Base-by-base conservation (phyloP, 2,797 vertebrate genomes). In the Manis javanica region DNA sequence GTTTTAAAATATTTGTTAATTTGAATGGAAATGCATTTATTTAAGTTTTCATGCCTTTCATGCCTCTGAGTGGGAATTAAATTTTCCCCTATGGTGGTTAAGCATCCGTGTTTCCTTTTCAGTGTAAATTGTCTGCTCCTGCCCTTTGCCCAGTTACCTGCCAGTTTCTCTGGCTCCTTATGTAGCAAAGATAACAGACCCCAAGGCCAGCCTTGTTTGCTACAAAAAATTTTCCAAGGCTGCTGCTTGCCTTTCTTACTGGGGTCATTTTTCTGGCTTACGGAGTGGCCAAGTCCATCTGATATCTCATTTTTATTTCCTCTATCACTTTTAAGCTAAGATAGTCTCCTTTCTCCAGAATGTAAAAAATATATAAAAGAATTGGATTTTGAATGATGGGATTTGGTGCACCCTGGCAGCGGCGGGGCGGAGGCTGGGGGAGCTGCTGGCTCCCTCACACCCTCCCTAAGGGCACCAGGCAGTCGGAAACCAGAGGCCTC, bases 1-100 rank as follows among this genome's bases (percentile, higher is more conserved):
- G 92, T 90, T 96, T 95, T 88, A 87, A 96, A 93, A 94, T 97
- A 94, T 90, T 91, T 93, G 96, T 97, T 95, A 46, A 66, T 92
- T 75, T 96, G 92, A 92, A 87, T 83, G 69, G 68, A 94, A 91
- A 59, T 71, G 74, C 92, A 83, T n/a, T 88, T 93, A 77, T 95
- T 74, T 71, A 87, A n/a, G 71, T 83, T 59, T 77, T 84, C 37
- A 4, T 81, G 85, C 46, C 72, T 94, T 51, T 69, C 39, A 37
- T 46, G 42, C 68, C 68, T 61, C 82, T 34, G 74, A 69, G 78
- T 51, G 83, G 88, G 85, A 79, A 92, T 57, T 72, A 49, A 26
- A 53, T 49, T 71, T 84, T 74, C 53, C 61, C 91, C 61, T 0
- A 31, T 0, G 7, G 14, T 21, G 66, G 64, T 51, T 39, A 55